Conservation (phyloP, 2,888 invertebrate species). For the Epicampocera succincta region DNA sequence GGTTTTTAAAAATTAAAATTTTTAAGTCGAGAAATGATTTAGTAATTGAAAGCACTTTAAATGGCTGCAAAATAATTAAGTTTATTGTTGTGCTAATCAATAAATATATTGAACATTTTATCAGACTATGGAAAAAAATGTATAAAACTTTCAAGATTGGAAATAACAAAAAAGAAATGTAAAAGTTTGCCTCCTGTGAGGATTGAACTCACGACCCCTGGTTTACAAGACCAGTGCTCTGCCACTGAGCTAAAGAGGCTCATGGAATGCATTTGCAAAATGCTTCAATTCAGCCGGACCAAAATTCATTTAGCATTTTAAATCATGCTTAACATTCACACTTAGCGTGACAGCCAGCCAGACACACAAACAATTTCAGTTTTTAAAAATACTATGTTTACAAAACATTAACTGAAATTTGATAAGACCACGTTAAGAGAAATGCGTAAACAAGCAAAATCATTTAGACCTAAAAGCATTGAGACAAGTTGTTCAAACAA, state of each 20-base stretch:
- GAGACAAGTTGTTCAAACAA: constrained; percentile 10
- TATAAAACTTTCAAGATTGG: no score
- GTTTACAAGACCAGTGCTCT: constrained; percentile 74
- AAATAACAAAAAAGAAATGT: constrained; percentile 16
- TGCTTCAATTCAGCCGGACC: no score
- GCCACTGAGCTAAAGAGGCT: constrained; percentile 73
- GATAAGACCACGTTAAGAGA: constrained; percentile 45
- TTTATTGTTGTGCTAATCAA: no score
- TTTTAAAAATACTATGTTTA: constrained; percentile 14
- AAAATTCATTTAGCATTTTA: no score
- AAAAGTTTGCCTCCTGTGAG: constrained; percentile 71
- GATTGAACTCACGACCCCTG: constrained; percentile 74
- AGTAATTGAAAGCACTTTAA: no score
- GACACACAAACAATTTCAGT: constrained; percentile 1
- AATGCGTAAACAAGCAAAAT: constrained; percentile 42
- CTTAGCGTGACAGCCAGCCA: neutral
- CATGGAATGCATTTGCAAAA: neutral
- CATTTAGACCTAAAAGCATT: constrained; percentile 36
- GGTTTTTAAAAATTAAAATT: no score
- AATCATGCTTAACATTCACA: no score
- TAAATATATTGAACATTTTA: no score
- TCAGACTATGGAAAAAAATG: no score
- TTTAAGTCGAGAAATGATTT: no score
- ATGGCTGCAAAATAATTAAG: no score
- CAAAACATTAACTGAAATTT: constrained; percentile 26